Evolutionary conservation across 2,113 vertebrate genomes (phyloP), one percentile per base, ranked within the genome.

Genomic region (Heptranchias perlo): DNA sequence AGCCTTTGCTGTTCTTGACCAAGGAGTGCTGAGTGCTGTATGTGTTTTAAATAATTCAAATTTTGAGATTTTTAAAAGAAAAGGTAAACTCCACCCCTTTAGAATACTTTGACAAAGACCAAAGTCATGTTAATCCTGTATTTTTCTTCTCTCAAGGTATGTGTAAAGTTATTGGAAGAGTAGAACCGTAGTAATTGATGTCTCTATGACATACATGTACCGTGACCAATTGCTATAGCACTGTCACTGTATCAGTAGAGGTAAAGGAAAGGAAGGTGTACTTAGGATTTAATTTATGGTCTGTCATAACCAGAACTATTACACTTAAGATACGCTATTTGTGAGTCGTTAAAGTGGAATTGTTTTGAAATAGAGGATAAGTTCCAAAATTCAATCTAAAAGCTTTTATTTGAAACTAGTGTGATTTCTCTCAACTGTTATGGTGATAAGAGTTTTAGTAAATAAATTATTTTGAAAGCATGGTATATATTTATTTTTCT

Each of bases 391-490:
- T 62, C 7, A n/a, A 47, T 62, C 89, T 58, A 93, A 39, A n/a
- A n/a, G 5, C 1, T 93, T 21, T 62, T 87, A 28, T 23, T 52
- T 93, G 10, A 93, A 93, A 62, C 14, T 93, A 93, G 31, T 39
- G 28, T 93, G 14, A 62, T 16, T 93, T 44, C 11, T n/a, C 28
- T 91, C 35, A 58, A 54, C 28, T n/a, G 52, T 3, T 61, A 21
- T 93, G 21, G 44, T 82, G n/a, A 93, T 62, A 21, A 39, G 89
- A 39, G 21, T n/a, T n/a, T n/a, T n/a, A n/a, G n/a, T 97, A 97
- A 97, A 98, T 97, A 97, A 97, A 95, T 97, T 96, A 96, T 97
- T 97, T 97, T 97, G 97, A 97, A 97, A 96, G 96, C 35, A 52
- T 10, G 49, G 8, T 96, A 44, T 98, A 95, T 98, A 97, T 98